Conservation (phyloP, 2,113 vertebrate genomes). For the Loxodonta africana region DNA sequence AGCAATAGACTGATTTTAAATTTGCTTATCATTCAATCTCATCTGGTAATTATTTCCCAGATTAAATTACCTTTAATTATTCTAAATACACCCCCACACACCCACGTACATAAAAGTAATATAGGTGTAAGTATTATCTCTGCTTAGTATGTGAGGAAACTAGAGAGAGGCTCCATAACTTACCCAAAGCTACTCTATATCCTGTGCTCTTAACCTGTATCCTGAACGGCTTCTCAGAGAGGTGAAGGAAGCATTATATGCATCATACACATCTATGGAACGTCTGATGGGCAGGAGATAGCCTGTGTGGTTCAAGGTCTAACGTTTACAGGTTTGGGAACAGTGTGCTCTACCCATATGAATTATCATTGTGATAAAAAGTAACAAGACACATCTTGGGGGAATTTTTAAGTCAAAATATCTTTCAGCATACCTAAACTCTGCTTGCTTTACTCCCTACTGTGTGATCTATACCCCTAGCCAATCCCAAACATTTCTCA, state of each 20-base stretch:
- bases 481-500: constrained; percentile 20
- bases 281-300: neutral
- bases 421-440: neutral
- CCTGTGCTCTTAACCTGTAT: neutral
- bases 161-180: neutral
- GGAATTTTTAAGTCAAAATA: neutral
- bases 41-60: neutral
- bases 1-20: constrained; percentile 39
- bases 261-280: neutral
- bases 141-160: neutral
- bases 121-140: neutral
- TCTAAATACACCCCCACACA: neutral
- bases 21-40: neutral
- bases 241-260: neutral
- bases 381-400: neutral
- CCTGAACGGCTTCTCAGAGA: neutral
- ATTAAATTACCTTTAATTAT: constrained; percentile 1
- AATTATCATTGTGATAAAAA: neutral
- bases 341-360: neutral
- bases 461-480: neutral
- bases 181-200: neutral
- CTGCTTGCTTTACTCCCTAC: neutral
- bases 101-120: neutral
- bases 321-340: neutral
- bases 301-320: neutral